Conservation (phyloP, 2,113 vertebrate genomes). For the Prunella fulvescens region DNA sequence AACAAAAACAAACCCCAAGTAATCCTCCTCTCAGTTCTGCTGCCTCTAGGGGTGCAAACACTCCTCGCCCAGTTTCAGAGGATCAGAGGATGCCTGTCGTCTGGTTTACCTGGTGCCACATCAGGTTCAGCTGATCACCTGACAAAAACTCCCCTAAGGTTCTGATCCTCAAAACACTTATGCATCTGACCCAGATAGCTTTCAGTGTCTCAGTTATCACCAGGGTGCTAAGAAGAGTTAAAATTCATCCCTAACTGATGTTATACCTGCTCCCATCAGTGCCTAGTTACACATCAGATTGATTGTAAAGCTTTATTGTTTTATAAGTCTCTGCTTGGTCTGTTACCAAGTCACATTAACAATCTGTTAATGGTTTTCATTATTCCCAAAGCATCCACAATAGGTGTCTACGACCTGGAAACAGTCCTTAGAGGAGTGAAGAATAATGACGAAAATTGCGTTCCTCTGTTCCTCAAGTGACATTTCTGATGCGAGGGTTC, state of each 20-base stretch:
- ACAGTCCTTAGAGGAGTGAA: constrained; percentile 45
- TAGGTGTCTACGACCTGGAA: constrained; percentile 60
- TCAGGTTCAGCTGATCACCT: neutral
- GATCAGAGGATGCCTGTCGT: neutral
- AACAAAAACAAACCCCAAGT: neutral
- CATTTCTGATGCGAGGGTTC: constrained; percentile 20
- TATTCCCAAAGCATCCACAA: constrained; percentile 62
- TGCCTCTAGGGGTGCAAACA: neutral
- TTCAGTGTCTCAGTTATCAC: neutral
- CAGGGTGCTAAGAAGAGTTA: neutral
- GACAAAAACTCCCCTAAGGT: neutral
- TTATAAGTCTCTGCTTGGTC: constrained; percentile 61
- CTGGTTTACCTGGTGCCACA: neutral
- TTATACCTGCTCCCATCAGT: constrained; percentile 10
- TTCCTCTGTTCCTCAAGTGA: constrained; percentile 37
- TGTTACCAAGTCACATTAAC: constrained; percentile 67
- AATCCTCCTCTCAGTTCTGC: neutral
- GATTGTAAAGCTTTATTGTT: constrained; percentile 67
- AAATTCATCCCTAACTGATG: neutral
- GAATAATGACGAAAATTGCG: constrained; percentile 4
- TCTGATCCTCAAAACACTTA: neutral
- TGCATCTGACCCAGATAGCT: neutral
- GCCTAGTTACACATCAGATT: constrained; percentile 57
- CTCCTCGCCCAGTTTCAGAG: neutral
- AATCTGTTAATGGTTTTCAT: constrained; percentile 70